phyloP scores from a whole-genome alignment of 2,888 invertebrate genomes.

The Horisme vitalbata region DNA sequence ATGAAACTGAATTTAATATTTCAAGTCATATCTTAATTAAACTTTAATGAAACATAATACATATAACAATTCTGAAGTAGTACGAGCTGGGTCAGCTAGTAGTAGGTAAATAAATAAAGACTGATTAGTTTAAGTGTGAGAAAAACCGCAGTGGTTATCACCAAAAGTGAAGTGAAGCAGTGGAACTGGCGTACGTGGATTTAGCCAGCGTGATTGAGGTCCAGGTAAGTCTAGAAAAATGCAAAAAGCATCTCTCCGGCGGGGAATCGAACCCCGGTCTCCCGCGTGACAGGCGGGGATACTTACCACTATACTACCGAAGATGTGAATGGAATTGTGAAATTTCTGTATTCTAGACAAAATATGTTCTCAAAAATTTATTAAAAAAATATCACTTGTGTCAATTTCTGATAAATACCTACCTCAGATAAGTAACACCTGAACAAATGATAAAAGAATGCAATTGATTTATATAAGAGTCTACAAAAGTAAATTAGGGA shows the following conservation, averaged over 20 bases:
- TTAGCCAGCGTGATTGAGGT: conserved; percentile 89
- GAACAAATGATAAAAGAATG: no score
- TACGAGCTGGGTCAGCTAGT: no score
- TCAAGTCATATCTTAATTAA: no score
- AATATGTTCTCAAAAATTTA: no score
- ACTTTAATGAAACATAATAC: no score
- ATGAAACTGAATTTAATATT: no score
- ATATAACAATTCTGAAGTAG: no score
- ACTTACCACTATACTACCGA: conserved; percentile 84
- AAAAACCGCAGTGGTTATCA: conserved; percentile 32
- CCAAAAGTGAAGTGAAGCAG: conserved; percentile 65
- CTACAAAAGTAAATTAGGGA: no score
- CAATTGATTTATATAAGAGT: no score
- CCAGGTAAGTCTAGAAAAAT: conserved; percentile 79
- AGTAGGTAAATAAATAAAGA: background rate
- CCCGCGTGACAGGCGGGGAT: conserved; percentile 84
- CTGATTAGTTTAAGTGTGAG: conserved; percentile 7
- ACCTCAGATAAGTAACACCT: no score
- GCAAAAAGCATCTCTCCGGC: conserved; percentile 66
- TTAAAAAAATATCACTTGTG: no score
- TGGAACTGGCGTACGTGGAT: conserved; percentile 89
- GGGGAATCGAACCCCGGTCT: conserved; percentile 84
- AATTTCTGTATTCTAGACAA: conserved; percentile 4
- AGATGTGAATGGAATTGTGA: conserved; percentile 32
- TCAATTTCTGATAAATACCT: no score